These are phyloP conservation scores for Cataglyphis altisquamis DNA, from an alignment of 2,888 invertebrate species.

Conservation along the genomic window DNA sequence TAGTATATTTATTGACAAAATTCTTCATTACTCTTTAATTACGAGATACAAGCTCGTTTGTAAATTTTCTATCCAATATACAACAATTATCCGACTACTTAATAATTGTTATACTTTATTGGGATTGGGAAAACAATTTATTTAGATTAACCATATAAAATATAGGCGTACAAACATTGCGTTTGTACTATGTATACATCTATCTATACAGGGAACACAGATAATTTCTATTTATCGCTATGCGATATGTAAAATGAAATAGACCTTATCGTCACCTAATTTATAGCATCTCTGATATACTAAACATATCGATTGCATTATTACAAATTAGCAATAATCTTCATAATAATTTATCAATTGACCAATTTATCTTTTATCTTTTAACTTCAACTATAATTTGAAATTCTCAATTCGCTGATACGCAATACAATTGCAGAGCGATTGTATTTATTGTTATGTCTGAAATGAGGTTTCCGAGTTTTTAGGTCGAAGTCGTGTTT, in stretches of 20 bases:
- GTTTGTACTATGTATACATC: neutral
- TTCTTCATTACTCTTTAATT: neutral
- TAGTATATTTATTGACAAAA: neutral
- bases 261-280: neutral
- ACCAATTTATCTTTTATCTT: neutral
- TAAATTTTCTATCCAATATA: slow-evolving; percentile 21
- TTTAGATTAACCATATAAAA: neutral
- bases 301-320: neutral
- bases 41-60: neutral
- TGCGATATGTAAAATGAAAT: slow-evolving; percentile 1
- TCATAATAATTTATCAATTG: neutral
- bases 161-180: slow-evolving; percentile 2
- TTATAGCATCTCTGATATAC: neutral
- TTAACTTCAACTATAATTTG: slow-evolving; percentile 32
- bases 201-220: neutral
- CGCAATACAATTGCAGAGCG: neutral
- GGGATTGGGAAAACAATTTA: slow-evolving; percentile 35
- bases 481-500: slow-evolving; percentile 27
- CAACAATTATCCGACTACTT: neutral
- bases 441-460: slow-evolving; percentile 9
- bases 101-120: slow-evolving; percentile 8
- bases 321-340: slow-evolving; percentile 11
- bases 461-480: neutral
- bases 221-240: slow-evolving; percentile 18
- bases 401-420: neutral